Conservation (phyloP, 2,888 invertebrate species). For the Metalampra italica region DNA sequence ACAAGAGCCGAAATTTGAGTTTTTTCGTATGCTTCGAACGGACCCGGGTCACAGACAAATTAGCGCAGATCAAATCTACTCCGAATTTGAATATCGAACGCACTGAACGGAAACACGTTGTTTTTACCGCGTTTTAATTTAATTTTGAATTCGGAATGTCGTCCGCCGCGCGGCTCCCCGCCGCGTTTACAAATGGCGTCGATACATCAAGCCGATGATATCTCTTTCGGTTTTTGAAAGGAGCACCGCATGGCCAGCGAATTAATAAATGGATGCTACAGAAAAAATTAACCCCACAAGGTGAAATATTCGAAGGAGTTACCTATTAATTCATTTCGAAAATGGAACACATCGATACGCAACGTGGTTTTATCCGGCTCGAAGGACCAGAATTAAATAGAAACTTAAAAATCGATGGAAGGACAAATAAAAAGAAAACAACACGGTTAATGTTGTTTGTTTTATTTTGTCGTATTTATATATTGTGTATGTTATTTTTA, state of each 20-base stretch:
- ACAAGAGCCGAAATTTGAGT: conserved; percentile 16
- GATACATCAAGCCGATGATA: conserved; percentile 75
- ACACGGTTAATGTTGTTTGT: too few species aligned
- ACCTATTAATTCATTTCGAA: conserved; percentile 3
- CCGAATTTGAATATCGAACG: conserved; percentile 58
- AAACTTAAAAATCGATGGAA: too few species aligned
- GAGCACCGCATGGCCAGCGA: conserved; percentile 53
- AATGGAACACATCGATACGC: not conserved
- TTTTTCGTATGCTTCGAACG: conserved; percentile 19
- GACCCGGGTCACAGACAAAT: conserved; percentile 67
- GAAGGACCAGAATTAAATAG: not conserved
- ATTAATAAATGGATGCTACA: conserved; percentile 58
- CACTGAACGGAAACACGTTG: conserved; percentile 64
- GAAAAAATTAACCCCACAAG: conserved; percentile 46
- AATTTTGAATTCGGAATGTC: conserved; percentile 72
- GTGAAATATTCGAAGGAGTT: conserved; percentile 43
- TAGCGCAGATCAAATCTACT: conserved; percentile 70
- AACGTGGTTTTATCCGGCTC: not conserved
- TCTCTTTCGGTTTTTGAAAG: conserved; percentile 74
- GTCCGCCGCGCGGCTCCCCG: conserved; percentile 59
- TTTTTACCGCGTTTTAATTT: conserved; percentile 76
- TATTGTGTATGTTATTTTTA: too few species aligned
- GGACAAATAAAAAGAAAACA: too few species aligned
- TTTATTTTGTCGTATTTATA: too few species aligned
- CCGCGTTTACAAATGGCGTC: conserved; percentile 70